Percentiles rank a stretch among this genome's conserved stretches.
Evolutionary conservation across 2,888 invertebrate genomes (phyloP).

Genomic region (Heliconius hortense): DNA sequence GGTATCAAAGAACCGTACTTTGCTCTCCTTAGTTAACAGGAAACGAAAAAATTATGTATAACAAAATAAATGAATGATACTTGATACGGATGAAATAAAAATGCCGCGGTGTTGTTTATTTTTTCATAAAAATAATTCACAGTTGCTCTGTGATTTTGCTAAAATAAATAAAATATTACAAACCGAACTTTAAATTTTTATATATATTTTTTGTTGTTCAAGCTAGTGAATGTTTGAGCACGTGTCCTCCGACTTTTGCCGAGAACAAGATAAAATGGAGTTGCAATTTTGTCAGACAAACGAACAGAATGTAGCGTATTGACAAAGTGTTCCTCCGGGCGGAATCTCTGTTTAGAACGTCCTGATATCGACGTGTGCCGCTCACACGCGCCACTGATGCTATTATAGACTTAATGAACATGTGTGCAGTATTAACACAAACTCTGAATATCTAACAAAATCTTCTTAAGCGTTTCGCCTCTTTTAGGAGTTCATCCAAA

Average conservation of each 20-base stretch:
- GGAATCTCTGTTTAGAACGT: slow-evolving; percentile 36
- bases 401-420: slow-evolving; percentile 24
- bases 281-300: slow-evolving; percentile 40
- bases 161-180: not conserved
- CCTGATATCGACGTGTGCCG: slow-evolving; percentile 34
- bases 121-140: not conserved
- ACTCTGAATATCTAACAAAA: not conserved
- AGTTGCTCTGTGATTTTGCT: not conserved
- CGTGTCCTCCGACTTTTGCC: slow-evolving; percentile 18
- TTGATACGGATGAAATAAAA: not conserved
- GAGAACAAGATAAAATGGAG: slow-evolving; percentile 37
- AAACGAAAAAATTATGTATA: not conserved
- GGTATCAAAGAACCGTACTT: not conserved
- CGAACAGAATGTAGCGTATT: slow-evolving; percentile 41
- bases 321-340: slow-evolving; percentile 40
- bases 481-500: not conserved
- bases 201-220: slow-evolving; percentile 11
- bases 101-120: not conserved
- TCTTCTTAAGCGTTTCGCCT: not conserved
- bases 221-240: slow-evolving; percentile 18
- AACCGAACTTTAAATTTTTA: not conserved
- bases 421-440: slow-evolving; percentile 19
- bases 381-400: slow-evolving; percentile 30
- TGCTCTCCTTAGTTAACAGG: not conserved
- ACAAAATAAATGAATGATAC: not conserved